Conservation (phyloP, 2,888 invertebrate species). For the Hipparchia semele region DNA sequence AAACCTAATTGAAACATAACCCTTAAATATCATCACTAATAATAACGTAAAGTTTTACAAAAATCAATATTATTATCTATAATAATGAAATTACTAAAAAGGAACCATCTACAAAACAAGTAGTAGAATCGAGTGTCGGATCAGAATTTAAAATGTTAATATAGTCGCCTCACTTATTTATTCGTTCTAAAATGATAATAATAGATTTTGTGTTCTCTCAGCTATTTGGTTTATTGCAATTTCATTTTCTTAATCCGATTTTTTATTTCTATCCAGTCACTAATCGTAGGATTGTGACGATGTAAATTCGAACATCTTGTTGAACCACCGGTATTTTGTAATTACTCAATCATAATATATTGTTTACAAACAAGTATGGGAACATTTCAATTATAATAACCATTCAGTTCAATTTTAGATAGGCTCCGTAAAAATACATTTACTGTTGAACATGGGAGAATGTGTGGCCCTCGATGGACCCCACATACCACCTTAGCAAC, state of each 20-base stretch:
- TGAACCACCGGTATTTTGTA: conserved; percentile 12
- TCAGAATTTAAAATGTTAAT: conserved; percentile 15
- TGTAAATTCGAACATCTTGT: background rate
- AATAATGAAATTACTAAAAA: background rate
- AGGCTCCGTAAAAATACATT: background rate
- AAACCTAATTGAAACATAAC: conserved; percentile 1
- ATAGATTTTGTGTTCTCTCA: conserved; percentile 1
- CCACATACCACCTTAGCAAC: background rate
- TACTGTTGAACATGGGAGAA: background rate
- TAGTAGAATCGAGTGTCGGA: conserved; percentile 14
- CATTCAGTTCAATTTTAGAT: conserved; percentile 2
- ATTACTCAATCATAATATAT: conserved; percentile 13
- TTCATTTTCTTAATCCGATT: conserved; percentile 11
- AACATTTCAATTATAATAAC: conserved; percentile 6
- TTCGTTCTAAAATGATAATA: conserved; percentile 11
- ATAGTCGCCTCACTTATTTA: background rate
- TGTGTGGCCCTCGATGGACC: background rate
- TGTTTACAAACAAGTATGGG: background rate
- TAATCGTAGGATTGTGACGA: background rate
- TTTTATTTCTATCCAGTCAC: background rate
- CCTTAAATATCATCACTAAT: background rate
- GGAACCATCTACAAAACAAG: conserved; percentile 10
- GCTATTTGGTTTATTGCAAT: conserved; percentile 15
- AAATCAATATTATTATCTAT: background rate
- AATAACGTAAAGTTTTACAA: background rate